phyloP scores from a whole-genome alignment of 2,888 invertebrate genomes.

The Cataglyphis altisquamis region DNA sequence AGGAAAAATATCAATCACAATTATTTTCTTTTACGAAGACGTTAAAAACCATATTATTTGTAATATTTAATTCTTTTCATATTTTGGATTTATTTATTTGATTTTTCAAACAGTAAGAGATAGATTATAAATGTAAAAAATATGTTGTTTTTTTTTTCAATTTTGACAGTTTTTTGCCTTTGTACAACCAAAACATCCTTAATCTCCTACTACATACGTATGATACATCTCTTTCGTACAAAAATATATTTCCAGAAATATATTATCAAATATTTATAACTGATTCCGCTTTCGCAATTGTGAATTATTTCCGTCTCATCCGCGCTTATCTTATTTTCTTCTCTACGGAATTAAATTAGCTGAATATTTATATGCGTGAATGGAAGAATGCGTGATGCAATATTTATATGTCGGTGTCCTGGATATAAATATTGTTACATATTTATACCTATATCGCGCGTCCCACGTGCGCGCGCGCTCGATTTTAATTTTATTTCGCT shows the following conservation, averaged over 20 bases:
- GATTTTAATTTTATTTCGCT: constrained; percentile 46
- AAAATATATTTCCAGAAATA: constrained; percentile 22
- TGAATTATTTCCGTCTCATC: not conserved
- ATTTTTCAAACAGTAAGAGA: too few species aligned
- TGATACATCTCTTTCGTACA: not conserved
- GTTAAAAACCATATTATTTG: too few species aligned
- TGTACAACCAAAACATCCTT: not conserved
- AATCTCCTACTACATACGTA: not conserved
- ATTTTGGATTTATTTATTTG: too few species aligned
- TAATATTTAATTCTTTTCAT: too few species aligned
- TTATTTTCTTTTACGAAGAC: too few species aligned
- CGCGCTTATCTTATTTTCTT: not conserved
- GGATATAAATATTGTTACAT: constrained; percentile 44
- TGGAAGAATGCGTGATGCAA: not conserved
- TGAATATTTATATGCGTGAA: constrained; percentile 34
- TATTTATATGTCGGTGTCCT: constrained; percentile 33
- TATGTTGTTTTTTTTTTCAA: too few species aligned
- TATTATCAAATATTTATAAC: constrained; percentile 11
- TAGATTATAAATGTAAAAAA: too few species aligned
- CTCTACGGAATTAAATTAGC: constrained; percentile 20
- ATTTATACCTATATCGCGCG: constrained; percentile 31
- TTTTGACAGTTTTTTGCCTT: too few species aligned
- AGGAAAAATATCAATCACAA: too few species aligned
- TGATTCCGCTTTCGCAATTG: not conserved
- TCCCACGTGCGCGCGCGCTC: not conserved